These are phyloP conservation scores for Diabrotica balteata DNA, from an alignment of 2,888 invertebrate species.

Conservation along the genomic window DNA sequence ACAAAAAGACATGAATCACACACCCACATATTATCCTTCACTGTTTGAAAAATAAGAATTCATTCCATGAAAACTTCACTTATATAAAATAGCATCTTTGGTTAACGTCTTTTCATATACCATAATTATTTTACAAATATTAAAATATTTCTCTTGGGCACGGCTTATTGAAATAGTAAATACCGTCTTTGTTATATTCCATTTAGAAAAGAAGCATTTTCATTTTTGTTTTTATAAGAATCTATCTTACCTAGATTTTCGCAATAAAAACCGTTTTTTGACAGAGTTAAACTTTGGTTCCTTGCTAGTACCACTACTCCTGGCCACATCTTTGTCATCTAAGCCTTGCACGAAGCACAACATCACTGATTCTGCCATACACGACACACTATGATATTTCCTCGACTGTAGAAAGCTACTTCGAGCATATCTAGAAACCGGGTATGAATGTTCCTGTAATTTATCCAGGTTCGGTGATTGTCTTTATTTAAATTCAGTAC, in stretches of 20 bases:
- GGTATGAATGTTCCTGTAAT: slow-evolving; percentile 6
- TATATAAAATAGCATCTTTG: too few relatives aligned
- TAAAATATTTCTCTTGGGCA: too few relatives aligned
- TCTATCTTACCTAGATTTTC: slow-evolving; percentile 54
- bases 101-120: too few relatives aligned
- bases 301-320: slow-evolving; percentile 43
- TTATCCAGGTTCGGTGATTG: slow-evolving; percentile 1
- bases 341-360: slow-evolving; percentile 75
- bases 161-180: too few relatives aligned
- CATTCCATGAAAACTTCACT: too few relatives aligned
- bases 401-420: slow-evolving; percentile 27
- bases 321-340: slow-evolving; percentile 59
- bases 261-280: slow-evolving; percentile 51
- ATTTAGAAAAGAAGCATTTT: too few relatives aligned
- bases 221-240: neutral
- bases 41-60: too few relatives aligned
- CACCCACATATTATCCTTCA: too few relatives aligned
- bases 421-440: slow-evolving; percentile 28
- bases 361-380: slow-evolving; percentile 59
- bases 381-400: slow-evolving; percentile 43
- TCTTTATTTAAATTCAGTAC: too few relatives aligned
- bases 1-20: too few relatives aligned
- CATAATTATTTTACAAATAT: too few relatives aligned
- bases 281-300: slow-evolving; percentile 54
- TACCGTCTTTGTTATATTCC: too few relatives aligned